These are phyloP conservation scores for Orcinus orca DNA, from an alignment of 2,113 vertebrate species.

Conservation along the genomic window DNA sequence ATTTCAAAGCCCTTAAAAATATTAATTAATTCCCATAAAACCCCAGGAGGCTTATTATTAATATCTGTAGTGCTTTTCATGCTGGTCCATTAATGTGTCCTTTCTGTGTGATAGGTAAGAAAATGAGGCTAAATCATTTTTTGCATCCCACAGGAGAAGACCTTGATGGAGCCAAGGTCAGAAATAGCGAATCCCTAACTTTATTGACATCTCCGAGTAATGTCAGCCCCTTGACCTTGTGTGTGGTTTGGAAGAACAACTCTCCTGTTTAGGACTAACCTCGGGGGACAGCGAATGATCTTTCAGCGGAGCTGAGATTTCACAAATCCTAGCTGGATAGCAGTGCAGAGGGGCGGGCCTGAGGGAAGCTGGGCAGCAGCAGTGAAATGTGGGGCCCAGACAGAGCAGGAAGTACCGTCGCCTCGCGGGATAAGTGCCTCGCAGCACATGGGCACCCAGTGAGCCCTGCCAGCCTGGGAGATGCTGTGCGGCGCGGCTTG, in stretches of 20 bases:
- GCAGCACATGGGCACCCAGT: rapidly evolving
- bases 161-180: constrained; percentile 16
- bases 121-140: background rate
- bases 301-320: background rate
- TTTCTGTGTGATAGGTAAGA: background rate
- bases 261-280: background rate
- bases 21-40: constrained; percentile 61
- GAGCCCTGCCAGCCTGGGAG: no score
- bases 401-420: no score
- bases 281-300: background rate
- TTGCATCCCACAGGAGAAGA: background rate
- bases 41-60: constrained; percentile 55
- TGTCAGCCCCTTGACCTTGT: background rate
- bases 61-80: background rate
- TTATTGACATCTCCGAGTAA: background rate
- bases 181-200: background rate
- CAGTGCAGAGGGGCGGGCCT: background rate
- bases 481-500: no score
- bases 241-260: background rate
- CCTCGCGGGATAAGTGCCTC: background rate
- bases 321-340: background rate
- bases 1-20: constrained; percentile 61
- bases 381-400: background rate
- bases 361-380: background rate
- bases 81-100: background rate